phyloP scores from a whole-genome alignment of 2,797 vertebrate genomes.

The Varecia variegata region DNA sequence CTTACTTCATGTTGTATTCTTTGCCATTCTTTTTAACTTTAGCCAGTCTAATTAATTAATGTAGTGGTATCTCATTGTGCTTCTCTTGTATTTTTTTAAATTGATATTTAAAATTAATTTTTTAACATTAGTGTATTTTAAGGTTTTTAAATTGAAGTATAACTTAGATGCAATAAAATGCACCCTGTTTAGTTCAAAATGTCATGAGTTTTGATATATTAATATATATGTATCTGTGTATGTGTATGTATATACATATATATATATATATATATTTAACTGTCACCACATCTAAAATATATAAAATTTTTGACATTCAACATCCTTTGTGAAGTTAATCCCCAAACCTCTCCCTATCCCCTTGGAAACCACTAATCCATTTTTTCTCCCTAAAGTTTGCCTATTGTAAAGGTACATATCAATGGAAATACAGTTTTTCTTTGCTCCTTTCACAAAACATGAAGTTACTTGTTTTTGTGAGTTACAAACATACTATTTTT shows the following conservation, averaged over 20 bases:
- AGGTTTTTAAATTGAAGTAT: not conserved
- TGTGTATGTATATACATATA: not conserved
- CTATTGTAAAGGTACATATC: not conserved
- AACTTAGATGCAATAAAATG: not conserved
- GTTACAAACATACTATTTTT: not conserved
- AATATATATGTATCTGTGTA: not conserved
- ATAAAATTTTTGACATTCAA: not conserved
- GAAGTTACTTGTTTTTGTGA: not conserved
- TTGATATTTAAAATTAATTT: not conserved
- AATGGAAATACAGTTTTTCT: not conserved
- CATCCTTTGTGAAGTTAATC: not conserved
- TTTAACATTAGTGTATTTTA: not conserved
- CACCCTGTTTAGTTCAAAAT: not conserved
- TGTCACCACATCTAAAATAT: not conserved
- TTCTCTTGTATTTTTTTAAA: not conserved
- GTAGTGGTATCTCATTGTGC: not conserved
- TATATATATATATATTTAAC: not conserved
- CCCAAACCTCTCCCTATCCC: not conserved
- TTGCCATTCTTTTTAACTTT: not conserved
- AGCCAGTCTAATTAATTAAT: not conserved
- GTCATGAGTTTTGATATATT: not conserved
- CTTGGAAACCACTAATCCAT: not conserved
- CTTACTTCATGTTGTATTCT: not conserved
- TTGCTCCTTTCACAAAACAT: not conserved
- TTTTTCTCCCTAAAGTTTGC: not conserved